Percentiles rank a stretch among this genome's conserved stretches.
Evolutionary conservation across 1,140 invertebrate genomes (phyloP).

Genomic region (Berghia stephanieae): DNA sequence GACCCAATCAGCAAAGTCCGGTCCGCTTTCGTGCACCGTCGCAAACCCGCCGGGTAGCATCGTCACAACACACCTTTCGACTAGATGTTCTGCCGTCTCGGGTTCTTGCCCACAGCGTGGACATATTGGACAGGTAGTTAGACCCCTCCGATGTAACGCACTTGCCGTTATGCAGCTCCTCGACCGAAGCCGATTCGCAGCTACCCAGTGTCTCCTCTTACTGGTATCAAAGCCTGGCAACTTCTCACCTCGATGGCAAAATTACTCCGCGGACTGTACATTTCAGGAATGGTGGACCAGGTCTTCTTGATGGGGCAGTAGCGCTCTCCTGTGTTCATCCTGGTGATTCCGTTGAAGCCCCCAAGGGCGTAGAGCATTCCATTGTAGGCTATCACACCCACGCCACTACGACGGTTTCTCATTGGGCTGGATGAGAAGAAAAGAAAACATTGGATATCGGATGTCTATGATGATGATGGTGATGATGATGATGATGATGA

Average conservation of each 20-base stretch:
- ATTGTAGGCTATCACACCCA: conserved; percentile 58
- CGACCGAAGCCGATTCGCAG: too few species aligned
- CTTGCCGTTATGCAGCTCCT: too few species aligned
- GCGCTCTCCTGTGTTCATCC: conserved; percentile 70
- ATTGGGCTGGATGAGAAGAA: conserved; percentile 70
- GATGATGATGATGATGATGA: conserved; percentile 27
- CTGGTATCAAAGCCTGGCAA: not conserved
- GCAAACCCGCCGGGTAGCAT: too few species aligned
- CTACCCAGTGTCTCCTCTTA: not conserved
- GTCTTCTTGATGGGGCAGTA: conserved; percentile 75
- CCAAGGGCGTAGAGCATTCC: conserved; percentile 69
- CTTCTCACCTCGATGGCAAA: conserved; percentile 76
- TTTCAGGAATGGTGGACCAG: conserved; percentile 76
- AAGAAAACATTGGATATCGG: not conserved
- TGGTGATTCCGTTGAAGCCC: conserved; percentile 69
- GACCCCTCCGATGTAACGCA: too few species aligned
- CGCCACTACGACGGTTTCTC: conserved; percentile 72
- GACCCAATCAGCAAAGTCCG: too few species aligned
- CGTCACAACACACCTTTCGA: too few species aligned
- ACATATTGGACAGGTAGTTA: too few species aligned
- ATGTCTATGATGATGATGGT: not conserved
- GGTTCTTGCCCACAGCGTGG: too few species aligned
- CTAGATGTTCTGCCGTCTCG: too few species aligned
- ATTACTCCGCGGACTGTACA: conserved; percentile 84
- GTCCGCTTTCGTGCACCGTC: too few species aligned